These are phyloP conservation scores for Erpetoichthys calabaricus DNA, from an alignment of 2,797 vertebrate genomes.

Conservation along the genomic window DNA sequence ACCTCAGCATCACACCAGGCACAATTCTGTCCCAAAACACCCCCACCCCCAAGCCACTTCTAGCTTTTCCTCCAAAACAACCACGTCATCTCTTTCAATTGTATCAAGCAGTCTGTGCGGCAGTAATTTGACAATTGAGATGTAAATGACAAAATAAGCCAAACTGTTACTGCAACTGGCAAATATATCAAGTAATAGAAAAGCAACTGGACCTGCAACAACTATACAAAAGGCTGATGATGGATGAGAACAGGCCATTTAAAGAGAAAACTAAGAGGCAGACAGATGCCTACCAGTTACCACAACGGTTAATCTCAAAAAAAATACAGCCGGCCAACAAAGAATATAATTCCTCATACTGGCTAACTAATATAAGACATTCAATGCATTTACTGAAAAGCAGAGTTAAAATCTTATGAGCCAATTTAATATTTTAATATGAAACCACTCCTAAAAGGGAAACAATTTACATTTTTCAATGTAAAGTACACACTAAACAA, in stretches of 20 bases:
- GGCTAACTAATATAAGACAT: too few species aligned
- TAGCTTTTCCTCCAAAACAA: slow-evolving; percentile 27
- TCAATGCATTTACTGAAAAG: too few species aligned
- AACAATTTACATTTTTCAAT: too few species aligned
- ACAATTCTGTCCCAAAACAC: slow-evolving; percentile 21
- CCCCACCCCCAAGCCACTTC: slow-evolving; percentile 14
- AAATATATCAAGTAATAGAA: slow-evolving; percentile 40
- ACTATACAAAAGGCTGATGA: slow-evolving; percentile 37
- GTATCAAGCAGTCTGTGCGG: slow-evolving; percentile 26
- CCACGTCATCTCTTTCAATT: slow-evolving; percentile 38
- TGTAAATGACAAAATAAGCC: slow-evolving; percentile 37
- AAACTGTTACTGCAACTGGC: slow-evolving; percentile 20
- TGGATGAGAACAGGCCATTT: slow-evolving; percentile 36
- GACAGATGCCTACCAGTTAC: slow-evolving; percentile 44
- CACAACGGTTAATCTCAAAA: slow-evolving; percentile 24
- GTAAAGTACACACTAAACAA: too few species aligned
- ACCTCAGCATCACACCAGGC: slow-evolving; percentile 25
- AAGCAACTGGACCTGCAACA: slow-evolving; percentile 35
- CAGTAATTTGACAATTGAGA: slow-evolving; percentile 44
- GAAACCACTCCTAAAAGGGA: too few species aligned
- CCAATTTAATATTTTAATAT: too few species aligned
- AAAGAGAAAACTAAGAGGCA: slow-evolving; percentile 37
- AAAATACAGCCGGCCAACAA: too few species aligned
- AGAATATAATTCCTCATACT: too few species aligned
- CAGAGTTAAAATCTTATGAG: too few species aligned